Percentiles rank a stretch among this genome's conserved stretches.
Evolutionary conservation across 1,140 invertebrate genomes (phyloP).

Genomic region (Euura lappo): DNA sequence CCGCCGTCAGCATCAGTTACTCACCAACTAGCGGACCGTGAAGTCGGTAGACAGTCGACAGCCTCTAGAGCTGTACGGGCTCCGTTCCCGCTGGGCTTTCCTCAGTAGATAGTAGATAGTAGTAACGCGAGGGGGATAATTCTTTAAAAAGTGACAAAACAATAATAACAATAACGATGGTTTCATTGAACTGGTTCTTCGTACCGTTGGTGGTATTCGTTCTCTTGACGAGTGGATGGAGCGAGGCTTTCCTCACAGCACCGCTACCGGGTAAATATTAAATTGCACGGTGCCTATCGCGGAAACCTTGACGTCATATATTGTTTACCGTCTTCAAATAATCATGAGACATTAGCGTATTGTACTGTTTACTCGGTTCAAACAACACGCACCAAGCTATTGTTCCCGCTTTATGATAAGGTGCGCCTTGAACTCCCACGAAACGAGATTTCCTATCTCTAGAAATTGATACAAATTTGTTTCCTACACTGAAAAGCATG

Average conservation of each 20-base stretch:
- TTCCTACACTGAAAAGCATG: no score
- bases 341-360: background rate
- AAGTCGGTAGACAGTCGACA: background rate
- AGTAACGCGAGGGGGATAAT: background rate
- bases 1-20: slow-evolving; percentile 6
- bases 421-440: no score
- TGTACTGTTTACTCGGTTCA: background rate
- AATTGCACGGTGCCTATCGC: no score
- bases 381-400: background rate
- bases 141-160: background rate
- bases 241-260: background rate
- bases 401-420: no score
- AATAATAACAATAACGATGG: background rate
- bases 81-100: slow-evolving; percentile 1
- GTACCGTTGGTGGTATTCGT: background rate
- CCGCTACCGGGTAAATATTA: background rate
- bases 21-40: background rate
- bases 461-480: no score
- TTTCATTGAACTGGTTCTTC: background rate
- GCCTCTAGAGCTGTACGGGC: background rate
- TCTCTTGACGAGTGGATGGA: background rate
- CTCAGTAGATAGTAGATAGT: background rate
- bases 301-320: background rate
- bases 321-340: background rate
- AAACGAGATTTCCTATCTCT: no score